phyloP scores from a whole-genome alignment of 2,797 vertebrate species.

The Arctocebus calabarensis region DNA sequence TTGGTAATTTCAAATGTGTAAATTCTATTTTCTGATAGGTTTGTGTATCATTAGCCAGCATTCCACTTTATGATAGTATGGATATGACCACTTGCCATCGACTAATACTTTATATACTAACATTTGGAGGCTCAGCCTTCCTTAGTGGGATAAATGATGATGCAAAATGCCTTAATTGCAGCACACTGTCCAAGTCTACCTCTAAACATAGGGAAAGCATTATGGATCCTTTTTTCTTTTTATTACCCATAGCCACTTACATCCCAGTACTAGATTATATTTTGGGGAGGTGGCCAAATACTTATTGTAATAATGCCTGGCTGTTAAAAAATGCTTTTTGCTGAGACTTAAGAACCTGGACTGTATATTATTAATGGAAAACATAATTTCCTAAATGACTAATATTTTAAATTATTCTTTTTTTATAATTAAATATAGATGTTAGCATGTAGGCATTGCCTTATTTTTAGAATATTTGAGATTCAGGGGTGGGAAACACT shows the following conservation, averaged over 20 bases:
- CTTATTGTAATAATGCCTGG: neutral
- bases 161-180: neutral
- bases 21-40: neutral
- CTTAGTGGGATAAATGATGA: neutral
- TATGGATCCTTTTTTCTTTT: neutral
- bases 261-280: neutral
- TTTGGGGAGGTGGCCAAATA: neutral
- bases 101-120: neutral
- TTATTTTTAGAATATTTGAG: slow-evolving; percentile 49
- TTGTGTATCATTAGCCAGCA: neutral
- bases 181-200: neutral
- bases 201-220: neutral
- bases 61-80: neutral
- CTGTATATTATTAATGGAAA: slow-evolving; percentile 44
- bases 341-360: slow-evolving; percentile 49
- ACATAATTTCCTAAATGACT: neutral
- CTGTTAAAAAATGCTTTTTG: slow-evolving; percentile 36
- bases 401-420: slow-evolving; percentile 56
- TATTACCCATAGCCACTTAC: neutral
- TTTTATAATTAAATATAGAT: slow-evolving; percentile 45
- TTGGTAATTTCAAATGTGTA: slow-evolving; percentile 15
- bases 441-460: slow-evolving; percentile 25
- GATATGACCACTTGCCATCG: neutral
- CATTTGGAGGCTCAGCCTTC: neutral
- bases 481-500: slow-evolving; percentile 16